A percentile compares a stretch with the other conserved stretches of the same genome.
These are phyloP conservation scores for Leiothrix lutea DNA, from an alignment of 2,113 vertebrate genomes.

Conservation along the genomic window DNA sequence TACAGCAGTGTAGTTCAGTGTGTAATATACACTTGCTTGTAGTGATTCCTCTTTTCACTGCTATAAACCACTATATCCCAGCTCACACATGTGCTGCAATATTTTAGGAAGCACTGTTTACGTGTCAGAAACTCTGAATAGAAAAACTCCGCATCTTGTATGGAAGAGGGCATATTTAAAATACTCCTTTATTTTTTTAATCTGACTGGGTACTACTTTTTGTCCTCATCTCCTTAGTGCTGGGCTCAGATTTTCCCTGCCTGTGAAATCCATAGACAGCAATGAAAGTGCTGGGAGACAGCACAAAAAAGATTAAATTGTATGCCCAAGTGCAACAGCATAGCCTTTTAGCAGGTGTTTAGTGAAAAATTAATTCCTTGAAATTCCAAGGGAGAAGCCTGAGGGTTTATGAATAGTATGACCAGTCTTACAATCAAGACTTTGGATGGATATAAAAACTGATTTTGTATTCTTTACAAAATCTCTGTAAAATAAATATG, in stretches of 20 bases:
- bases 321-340: conserved; percentile 72
- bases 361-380: conserved; percentile 79
- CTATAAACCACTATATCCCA: not conserved
- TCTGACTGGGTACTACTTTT: conserved; percentile 26
- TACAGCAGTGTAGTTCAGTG: conserved; percentile 16
- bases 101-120: not conserved
- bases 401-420: conserved; percentile 69
- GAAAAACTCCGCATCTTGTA: not conserved
- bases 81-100: not conserved
- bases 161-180: not conserved
- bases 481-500: conserved; percentile 63
- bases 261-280: conserved; percentile 49
- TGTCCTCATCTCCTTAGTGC: conserved; percentile 21
- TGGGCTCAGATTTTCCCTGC: conserved; percentile 44
- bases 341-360: conserved; percentile 71
- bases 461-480: conserved; percentile 69
- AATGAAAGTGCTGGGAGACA: conserved; percentile 69
- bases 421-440: conserved; percentile 74
- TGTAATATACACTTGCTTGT: not conserved
- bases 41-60: not conserved
- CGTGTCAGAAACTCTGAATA: not conserved
- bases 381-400: conserved; percentile 74
- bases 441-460: conserved; percentile 69
- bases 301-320: conserved; percentile 71
- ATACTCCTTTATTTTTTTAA: not conserved